These are phyloP conservation scores for Erythrocercus mccallii DNA, from an alignment of 2,113 vertebrate genomes.

Conservation along the genomic window DNA sequence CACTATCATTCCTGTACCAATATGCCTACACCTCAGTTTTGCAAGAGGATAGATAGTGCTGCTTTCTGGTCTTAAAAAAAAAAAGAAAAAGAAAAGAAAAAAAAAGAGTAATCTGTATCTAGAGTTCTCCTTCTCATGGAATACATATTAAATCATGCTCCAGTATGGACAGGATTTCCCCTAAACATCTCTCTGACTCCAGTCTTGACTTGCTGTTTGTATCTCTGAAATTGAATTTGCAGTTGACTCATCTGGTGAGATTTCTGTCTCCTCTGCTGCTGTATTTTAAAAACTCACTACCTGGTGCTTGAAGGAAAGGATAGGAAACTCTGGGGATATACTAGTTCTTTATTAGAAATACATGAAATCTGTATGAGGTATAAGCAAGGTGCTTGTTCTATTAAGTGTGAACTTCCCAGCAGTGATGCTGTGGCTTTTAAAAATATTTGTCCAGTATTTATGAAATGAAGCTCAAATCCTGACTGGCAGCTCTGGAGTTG, in stretches of 20 bases:
- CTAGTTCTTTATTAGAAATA: not conserved
- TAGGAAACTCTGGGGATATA: not conserved
- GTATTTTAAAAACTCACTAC: not conserved
- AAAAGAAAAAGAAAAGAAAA: not conserved
- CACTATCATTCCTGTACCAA: not conserved
- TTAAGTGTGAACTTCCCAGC: not conserved
- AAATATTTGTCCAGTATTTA: not conserved
- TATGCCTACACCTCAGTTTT: not conserved
- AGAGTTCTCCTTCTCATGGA: not conserved
- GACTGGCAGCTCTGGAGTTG: not conserved
- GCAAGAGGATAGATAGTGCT: not conserved
- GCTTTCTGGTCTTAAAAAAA: not conserved
- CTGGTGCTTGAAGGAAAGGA: not conserved
- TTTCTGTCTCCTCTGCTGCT: not conserved
- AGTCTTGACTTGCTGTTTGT: not conserved
- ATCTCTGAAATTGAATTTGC: not conserved
- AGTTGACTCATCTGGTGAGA: not conserved
- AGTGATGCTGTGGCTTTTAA: not conserved
- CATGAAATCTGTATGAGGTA: not conserved
- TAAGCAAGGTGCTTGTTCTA: not conserved
- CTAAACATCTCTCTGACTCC: not conserved
- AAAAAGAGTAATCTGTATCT: not conserved
- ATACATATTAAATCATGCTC: not conserved
- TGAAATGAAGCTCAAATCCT: not conserved
- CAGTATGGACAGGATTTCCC: not conserved